Base-by-base conservation (phyloP, 2,797 vertebrate species). In the Rhinichthys osculus region DNA sequence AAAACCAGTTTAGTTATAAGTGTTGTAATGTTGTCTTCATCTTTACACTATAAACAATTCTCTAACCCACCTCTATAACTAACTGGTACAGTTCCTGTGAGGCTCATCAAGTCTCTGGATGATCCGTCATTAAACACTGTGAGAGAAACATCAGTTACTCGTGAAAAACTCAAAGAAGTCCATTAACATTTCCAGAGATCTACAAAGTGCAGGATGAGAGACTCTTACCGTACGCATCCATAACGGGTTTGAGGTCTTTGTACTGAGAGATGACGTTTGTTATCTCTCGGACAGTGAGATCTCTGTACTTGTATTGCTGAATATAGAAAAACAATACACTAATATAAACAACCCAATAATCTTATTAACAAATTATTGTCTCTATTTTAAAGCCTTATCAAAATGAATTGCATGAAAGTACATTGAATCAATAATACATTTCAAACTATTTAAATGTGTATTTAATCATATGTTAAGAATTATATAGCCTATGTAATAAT, bases 91-190 rank as follows among this genome's bases (percentile, higher is more conserved):
- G 98, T 99, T 92, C 98, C 98, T 81, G 96, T 96, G 88, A 99
- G 95, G 92, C 97, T 99, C 96, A 99, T 97, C 90, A 99, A 91
- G 90, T 99, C 98, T 89, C 96, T 97, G 44, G 97, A 96, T 73
- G 96, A 96, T 59, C 98, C 98, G 90, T 99, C 98, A 35, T 99
- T 99, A 93, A 99, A 99, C 90, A 99, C 98, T 99, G 92, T 47
- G 90, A 92, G 87, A 2, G 47, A 50, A 30, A 59, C 23, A 30
- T 6, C 35, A 57, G 23, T 38, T 42, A 19, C 30, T 69, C 8
- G 30, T 1, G 0, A 5, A n/a, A 35, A 70, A 38, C 23, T 19
- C 13, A 14, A 47, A 47, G 13, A 7, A 52, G 5, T 19, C 1
- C 47, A 44, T 44, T 44, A 44, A 81, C 44, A 67, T 33, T n/a